Conservation (phyloP, 2,888 invertebrate species). For the Eristalis tenax region DNA sequence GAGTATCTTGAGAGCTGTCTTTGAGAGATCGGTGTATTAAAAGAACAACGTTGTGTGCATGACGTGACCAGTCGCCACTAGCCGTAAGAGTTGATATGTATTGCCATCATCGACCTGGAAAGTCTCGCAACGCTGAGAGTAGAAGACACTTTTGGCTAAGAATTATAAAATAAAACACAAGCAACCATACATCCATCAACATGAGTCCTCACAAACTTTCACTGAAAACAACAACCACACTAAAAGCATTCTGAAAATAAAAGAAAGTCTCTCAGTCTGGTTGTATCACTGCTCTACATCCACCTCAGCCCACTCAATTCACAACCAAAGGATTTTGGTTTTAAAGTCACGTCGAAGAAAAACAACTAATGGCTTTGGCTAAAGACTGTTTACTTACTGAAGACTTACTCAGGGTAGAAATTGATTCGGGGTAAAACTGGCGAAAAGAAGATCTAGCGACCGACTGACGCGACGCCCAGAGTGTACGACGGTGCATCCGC, state of each 20-base stretch:
- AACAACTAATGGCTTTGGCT: slow-evolving; percentile 40
- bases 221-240: neutral
- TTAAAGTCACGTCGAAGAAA: slow-evolving; percentile 26
- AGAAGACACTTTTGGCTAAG: too few species aligned
- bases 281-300: neutral
- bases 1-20: too few species aligned
- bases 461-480: neutral
- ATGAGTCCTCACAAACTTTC: neutral
- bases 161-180: too few species aligned
- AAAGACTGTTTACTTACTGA: slow-evolving; percentile 18
- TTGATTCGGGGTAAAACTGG: slow-evolving; percentile 14
- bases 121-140: too few species aligned
- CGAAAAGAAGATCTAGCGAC: neutral
- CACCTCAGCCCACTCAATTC: neutral
- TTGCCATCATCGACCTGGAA: too few species aligned
- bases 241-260: neutral
- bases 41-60: too few species aligned
- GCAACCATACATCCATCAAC: too few species aligned
- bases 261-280: neutral
- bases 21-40: too few species aligned
- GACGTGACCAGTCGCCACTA: too few species aligned
- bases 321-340: neutral
- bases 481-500: neutral
- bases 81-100: too few species aligned
- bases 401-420: slow-evolving; percentile 14